Percentiles rank a stretch among this genome's conserved stretches.
Conservation (phyloP, 2,113 vertebrate species). For the Dromas ardeola region DNA sequence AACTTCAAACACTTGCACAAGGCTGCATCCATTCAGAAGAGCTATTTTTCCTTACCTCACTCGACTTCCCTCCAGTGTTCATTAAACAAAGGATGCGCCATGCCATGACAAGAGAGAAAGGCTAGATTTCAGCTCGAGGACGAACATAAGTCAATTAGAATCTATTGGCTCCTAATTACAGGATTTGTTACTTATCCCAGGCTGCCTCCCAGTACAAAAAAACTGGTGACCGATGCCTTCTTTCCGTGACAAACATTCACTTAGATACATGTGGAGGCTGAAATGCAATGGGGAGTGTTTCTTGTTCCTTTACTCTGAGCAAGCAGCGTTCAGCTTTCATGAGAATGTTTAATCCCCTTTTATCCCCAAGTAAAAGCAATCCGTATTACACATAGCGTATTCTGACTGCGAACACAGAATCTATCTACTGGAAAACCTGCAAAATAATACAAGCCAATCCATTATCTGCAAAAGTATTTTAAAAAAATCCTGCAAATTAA, state of each 20-base stretch:
- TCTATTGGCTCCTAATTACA: constrained; percentile 2
- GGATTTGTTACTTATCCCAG: constrained; percentile 7
- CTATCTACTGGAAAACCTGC: background rate
- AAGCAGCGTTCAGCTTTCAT: background rate
- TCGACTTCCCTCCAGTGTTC: background rate
- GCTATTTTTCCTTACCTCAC: background rate
- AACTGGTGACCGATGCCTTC: background rate
- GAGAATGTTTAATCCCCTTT: background rate
- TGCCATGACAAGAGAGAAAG: background rate
- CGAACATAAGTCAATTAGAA: background rate
- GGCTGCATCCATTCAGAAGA: background rate
- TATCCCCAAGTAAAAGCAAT: background rate
- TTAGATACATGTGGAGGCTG: background rate
- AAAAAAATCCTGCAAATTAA: background rate
- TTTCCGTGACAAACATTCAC: background rate
- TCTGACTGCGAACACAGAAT: background rate
- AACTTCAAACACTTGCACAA: background rate
- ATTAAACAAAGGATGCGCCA: background rate
- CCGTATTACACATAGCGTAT: background rate
- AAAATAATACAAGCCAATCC: background rate
- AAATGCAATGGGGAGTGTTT: background rate
- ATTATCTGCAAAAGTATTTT: background rate
- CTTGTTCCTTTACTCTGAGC: background rate
- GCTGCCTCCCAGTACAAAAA: background rate
- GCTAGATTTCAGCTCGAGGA: background rate